A percentile compares a stretch with the other conserved stretches of the same genome.
phyloP scores from a whole-genome alignment of 2,113 vertebrate species.

The Zosterops lateralis region DNA sequence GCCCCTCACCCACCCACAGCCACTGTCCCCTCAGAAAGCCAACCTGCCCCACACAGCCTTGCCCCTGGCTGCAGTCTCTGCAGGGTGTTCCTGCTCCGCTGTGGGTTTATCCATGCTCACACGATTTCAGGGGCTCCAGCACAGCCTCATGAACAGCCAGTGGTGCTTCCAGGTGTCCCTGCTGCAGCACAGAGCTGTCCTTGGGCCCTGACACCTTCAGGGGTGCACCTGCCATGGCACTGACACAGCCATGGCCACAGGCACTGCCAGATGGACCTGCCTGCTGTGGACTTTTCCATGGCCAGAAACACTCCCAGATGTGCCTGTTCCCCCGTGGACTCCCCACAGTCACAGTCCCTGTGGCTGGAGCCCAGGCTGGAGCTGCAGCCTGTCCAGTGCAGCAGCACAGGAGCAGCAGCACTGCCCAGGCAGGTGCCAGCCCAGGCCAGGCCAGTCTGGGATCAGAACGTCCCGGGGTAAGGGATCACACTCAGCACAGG shows the following conservation, averaged over 20 bases:
- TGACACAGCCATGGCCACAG: no score
- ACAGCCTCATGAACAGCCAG: background rate
- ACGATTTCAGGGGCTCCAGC: background rate
- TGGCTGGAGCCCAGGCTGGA: background rate
- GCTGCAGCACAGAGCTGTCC: fast-evolving
- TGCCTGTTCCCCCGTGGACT: background rate
- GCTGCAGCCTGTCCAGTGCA: background rate
- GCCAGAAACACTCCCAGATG: background rate
- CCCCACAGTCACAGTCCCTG: background rate
- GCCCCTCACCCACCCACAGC: background rate
- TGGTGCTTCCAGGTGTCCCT: background rate
- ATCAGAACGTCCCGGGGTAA: background rate
- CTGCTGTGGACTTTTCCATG: background rate
- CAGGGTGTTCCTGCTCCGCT: background rate
- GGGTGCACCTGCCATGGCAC: background rate
- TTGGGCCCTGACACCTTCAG: background rate
- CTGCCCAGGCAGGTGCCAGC: background rate
- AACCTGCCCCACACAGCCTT: background rate
- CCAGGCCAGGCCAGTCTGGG: background rate
- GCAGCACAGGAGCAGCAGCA: background rate
- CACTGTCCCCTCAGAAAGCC: background rate
- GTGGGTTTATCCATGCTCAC: background rate
- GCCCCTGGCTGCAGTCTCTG: background rate
- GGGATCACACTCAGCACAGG: background rate
- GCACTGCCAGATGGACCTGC: background rate